Evolutionary conservation across 2,797 vertebrate genomes (phyloP), one percentile per base, ranked within the genome.

Genomic region (Coccyzus lansbergi): DNA sequence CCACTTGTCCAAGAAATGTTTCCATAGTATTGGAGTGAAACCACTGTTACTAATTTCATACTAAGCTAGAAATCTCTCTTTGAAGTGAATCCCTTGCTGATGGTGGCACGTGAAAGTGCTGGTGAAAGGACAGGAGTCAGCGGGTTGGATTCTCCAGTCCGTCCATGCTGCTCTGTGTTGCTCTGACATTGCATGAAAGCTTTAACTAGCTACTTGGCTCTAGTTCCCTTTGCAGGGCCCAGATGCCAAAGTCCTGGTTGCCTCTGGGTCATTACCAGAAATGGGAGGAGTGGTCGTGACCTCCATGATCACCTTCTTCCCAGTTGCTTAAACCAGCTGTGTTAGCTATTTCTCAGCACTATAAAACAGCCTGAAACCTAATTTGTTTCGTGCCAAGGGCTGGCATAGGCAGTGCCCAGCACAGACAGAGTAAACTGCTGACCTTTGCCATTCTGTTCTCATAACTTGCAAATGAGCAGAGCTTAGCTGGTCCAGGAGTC

Each of bases 381-480:
- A 38, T 83, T 59, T 76, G 33, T 59, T 92, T 80, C 64, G 29
- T 80, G 83, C 87, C 92, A 91, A 83, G 80, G 74, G 12, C 63
- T 88, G 36, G 60, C 0, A 0, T 65, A 83, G 70, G 87, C 89
- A 92, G 77, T 85, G 60, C 91, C 87, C 92, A 46, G 77, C 83
- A n/a, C 34, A 70, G 44, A 83, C 72, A 82, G 85, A 91, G 86
- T 51, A 91, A 90, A 90, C 31, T 28, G 10, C 67, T 92, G 93
- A 93, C 88, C 92, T 95, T 94, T 90, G 85, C 72, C 79, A 90
- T 92, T 92, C 92, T 93, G 80, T 95, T 94, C 95, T 90, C 86
- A 86, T 56, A 92, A 72, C 67, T 90, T 95, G 84, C 76, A 92
- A 94, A 92, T 91, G 88, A 92, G 76, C 1, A 0, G 60, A 80